Base-by-base conservation (phyloP, 2,797 vertebrate genomes). In the Microcaecilia unicolor region DNA sequence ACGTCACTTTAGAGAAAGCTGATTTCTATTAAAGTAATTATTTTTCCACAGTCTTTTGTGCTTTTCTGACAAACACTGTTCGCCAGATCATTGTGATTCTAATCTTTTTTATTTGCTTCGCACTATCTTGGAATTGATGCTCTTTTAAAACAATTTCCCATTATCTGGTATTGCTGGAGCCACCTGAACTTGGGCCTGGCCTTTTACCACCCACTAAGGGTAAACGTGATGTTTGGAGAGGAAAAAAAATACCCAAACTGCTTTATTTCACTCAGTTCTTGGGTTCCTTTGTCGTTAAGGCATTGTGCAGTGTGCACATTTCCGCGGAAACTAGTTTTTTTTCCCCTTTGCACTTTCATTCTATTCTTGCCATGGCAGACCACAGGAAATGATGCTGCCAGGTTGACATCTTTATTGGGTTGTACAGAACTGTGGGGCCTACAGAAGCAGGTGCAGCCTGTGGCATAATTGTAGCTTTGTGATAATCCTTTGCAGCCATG, bases 391-490 rank as follows among this genome's bases (percentile, higher is more conserved):
- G 68, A 51, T 52, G 61, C 58, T 74, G 74, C 74, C 66, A 61
- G 66, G 62, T 76, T n/a, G 73, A 72, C 65, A 62, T 55, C 56
- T 59, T 65, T 67, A 1, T 62, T 48, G 51, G n/a, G 46, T 52
- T 46, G 14, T 34, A 21, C 38, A 59, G 31, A 47, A 36, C 40
- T 37, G 20, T 34, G 28, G 50, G 42, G 54, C 34, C 55, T 55
- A 48, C 38, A 59, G 21, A 41, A 75, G 78, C 81, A 85, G 84
- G 81, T 82, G 81, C 81, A 76, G 34, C 63, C 55, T 58, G 40
- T 47, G 59, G 57, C 51, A 85, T 71, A 83, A 72, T 78, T 70
- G 61, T 59, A 64, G 77, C 82, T 81, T 84, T 84, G 81, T 85
- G 61, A 51, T 41, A 29, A 51, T 29, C 49, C 48, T 47, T 60